Base-by-base conservation (phyloP, 2,797 vertebrate species). In the Naso thynnoides region DNA sequence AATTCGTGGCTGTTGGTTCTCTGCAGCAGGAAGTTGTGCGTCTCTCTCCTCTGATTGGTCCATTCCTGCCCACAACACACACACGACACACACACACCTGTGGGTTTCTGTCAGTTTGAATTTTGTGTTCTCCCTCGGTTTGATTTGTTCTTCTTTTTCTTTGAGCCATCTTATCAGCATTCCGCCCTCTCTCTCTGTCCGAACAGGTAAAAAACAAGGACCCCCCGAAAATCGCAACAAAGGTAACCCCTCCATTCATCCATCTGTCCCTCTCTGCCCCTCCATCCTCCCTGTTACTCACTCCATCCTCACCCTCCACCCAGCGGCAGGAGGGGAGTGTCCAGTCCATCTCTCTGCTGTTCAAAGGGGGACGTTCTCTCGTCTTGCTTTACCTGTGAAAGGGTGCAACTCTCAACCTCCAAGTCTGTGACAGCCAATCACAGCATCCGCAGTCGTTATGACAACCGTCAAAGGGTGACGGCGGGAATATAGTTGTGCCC, bases 191-290 rank as follows among this genome's bases (percentile, higher is more conserved):
- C 97, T 95, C 95, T 98, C 96, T 97, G 95, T 98, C 94, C 95
- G 94, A 98, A 99, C 97, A 99, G 98, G 98, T 98, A 99, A 98
- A 99, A 99, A 99, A 98, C 95, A 96, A 95, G 98, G 96, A 97
- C 94, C 96, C 95, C 95, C 97, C 21, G 97, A 99, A 98, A 99
- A 99, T 96, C 97, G 97, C 96, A 99, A 99, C 96, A 99, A 99
- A 99, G 98, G 97, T 99, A 99, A 99, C 96, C 96, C 95, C 94
- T 89, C 91, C 92, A 92, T 89, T 85, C 90, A 92, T 94, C 94
- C 95, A 93, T 93, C 92, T 93, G 92, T 93, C 94, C 90, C 90
- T 92, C 93, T 93, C 93, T 87, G 89, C 93, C 70, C 78, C 78
- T 80, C 74, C 86, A 78, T 76, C 93, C 92, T 79, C 72, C 76